Evolutionary conservation across 2,113 vertebrate species (phyloP), one percentile per base, ranked within the genome.

Genomic region (Taxidea taxus): DNA sequence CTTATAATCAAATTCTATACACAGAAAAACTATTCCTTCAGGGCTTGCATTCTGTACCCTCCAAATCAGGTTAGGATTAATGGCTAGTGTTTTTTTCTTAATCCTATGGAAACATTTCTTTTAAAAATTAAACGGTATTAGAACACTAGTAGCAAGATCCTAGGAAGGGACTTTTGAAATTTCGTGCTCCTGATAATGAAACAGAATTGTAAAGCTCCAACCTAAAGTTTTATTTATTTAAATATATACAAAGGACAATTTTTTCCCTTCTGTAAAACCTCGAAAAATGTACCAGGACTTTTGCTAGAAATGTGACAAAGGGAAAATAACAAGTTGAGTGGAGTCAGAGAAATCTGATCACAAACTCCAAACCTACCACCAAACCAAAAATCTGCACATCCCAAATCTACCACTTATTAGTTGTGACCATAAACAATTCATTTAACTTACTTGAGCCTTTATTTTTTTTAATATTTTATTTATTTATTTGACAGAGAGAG

Each of bases 1-100:
- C 83, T 94, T 88, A 64, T 85, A 78, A 84, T 66, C 75, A 87
- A 92, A 84, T 87, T 87, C 78, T 83, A 56, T 64, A 92, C 18
- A 39, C 44, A 62, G 31, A 93, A 78, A 95, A 85, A 70, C 20
- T 21, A 34, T 23, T 94, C 68, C 56, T 96, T 87, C 21, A 25
- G 66, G 62, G 66, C 6, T 64, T 72, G 0, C n/a, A 51, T 96
- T 93, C 64, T 54, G 0, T 64, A 62, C 27, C 37, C 56, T 93
- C 44, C 37, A 54, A 92, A 87, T 89, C 74, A 82, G 18, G 3
- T 95, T 78, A 90, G 66, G 54, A 87, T 31, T 15, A 77, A 94
- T 62, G n/a, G 9, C 39, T 86, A 47, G 37, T 82, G 7, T 81
- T 96, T 87, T 70, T 83, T 66, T 44, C 58, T 83, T 91, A 90